Conservation (phyloP, 2,888 invertebrate genomes). For the Oligia strigilis region DNA sequence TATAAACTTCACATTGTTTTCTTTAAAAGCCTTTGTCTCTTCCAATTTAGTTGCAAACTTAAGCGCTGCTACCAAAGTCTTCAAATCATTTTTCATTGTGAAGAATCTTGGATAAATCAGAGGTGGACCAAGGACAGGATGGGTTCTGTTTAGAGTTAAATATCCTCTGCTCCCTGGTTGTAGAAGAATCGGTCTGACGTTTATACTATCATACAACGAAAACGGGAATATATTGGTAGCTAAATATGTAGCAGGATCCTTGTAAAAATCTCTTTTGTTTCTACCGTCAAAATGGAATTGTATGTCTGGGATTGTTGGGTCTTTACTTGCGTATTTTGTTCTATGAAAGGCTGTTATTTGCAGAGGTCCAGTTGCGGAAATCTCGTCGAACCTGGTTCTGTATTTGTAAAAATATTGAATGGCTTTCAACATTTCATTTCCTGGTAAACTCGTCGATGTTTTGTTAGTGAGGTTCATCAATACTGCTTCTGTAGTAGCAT, state of each 20-base stretch:
- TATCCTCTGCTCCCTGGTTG: conserved; percentile 91
- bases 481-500: conserved; percentile 90
- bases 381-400: conserved; percentile 79
- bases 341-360: conserved; percentile 91
- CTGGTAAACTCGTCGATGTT: conserved; percentile 84
- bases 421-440: conserved; percentile 78
- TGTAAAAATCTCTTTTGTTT: conserved; percentile 89
- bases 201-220: conserved; percentile 91
- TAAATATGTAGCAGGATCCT: conserved; percentile 88
- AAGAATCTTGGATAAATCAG: conserved; percentile 93
- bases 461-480: conserved; percentile 89
- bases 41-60: conserved; percentile 90
- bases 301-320: conserved; percentile 91
- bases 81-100: conserved; percentile 91
- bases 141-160: conserved; percentile 91
- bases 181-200: conserved; percentile 91
- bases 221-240: conserved; percentile 87
- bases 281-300: conserved; percentile 92
- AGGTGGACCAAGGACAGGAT: conserved; percentile 93
- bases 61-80: conserved; percentile 91
- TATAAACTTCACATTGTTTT: conserved; percentile 89
- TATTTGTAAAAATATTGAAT: conserved; percentile 80
- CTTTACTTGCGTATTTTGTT: conserved; percentile 88
- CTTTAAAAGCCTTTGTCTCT: conserved; percentile 89
- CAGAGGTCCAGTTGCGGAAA: conserved; percentile 90